Conservation (phyloP, 2,113 vertebrate species). For the Lepidothrix coronata region DNA sequence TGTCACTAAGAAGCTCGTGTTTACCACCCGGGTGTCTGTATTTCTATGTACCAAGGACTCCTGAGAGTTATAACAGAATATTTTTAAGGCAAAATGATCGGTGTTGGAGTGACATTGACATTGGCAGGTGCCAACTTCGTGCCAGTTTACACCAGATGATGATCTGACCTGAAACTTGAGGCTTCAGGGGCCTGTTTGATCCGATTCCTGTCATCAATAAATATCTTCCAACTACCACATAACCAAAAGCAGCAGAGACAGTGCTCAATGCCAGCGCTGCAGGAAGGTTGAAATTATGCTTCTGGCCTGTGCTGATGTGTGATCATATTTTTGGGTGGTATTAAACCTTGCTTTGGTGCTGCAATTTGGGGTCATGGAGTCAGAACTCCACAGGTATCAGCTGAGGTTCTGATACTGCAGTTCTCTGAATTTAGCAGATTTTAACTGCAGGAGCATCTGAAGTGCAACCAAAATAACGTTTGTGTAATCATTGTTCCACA, state of each 20-base stretch:
- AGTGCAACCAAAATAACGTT: constrained; percentile 60
- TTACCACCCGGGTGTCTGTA: accelerated
- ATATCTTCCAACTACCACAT: not conserved
- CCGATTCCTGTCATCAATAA: not conserved
- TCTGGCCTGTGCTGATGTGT: not conserved
- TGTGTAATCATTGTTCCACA: constrained; percentile 54
- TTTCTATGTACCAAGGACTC: not conserved
- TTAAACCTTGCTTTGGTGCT: not conserved
- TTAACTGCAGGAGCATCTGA: constrained; percentile 36
- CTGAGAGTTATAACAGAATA: not conserved
- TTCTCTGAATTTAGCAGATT: constrained; percentile 12
- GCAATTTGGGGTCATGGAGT: not conserved
- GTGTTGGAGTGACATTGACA: not conserved
- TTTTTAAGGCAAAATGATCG: not conserved
- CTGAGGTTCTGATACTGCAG: not conserved
- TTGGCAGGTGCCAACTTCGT: not conserved
- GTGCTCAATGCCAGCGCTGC: not conserved
- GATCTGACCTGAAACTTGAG: not conserved
- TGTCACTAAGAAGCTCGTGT: not conserved
- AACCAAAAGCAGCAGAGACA: not conserved
- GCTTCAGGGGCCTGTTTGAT: not conserved
- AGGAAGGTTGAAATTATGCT: not conserved
- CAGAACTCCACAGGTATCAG: not conserved
- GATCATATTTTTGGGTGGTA: not conserved
- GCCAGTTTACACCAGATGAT: not conserved